Evolutionary conservation across 2,797 vertebrate genomes (phyloP).

Genomic region (Hozukius guyotensis): DNA sequence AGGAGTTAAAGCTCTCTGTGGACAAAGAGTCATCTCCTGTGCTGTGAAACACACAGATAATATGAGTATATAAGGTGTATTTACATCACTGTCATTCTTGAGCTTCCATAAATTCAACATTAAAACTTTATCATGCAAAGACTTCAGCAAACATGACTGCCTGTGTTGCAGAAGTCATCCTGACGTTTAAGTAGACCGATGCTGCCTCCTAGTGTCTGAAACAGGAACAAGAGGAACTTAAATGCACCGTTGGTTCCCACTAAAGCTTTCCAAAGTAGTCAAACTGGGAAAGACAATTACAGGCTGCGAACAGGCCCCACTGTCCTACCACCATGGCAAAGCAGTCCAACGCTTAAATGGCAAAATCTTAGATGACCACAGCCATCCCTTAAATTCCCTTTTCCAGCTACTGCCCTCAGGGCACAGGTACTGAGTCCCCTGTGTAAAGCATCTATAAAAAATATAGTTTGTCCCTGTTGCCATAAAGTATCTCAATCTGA

Average conservation of each 20-base stretch:
- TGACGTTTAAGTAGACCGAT: conserved; percentile 29
- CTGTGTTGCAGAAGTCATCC: background rate
- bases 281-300: too few relatives aligned
- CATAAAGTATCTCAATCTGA: too few relatives aligned
- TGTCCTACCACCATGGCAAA: too few relatives aligned
- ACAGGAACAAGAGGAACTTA: background rate
- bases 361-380: too few relatives aligned
- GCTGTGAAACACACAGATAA: background rate
- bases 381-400: too few relatives aligned
- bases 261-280: too few relatives aligned
- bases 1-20: background rate
- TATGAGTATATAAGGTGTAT: background rate
- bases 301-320: too few relatives aligned
- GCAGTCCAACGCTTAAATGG: too few relatives aligned
- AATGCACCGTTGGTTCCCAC: background rate
- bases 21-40: background rate
- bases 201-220: conserved; percentile 62
- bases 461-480: too few relatives aligned
- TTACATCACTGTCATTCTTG: background rate
- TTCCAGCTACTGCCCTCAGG: too few relatives aligned
- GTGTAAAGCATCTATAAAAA: too few relatives aligned
- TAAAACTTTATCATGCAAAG: background rate
- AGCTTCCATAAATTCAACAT: background rate
- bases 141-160: background rate
- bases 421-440: too few relatives aligned